A percentile compares a stretch with the other conserved stretches of the same genome.
phyloP scores from a whole-genome alignment of 2,113 vertebrate species.

The Montifringilla adamsi region DNA sequence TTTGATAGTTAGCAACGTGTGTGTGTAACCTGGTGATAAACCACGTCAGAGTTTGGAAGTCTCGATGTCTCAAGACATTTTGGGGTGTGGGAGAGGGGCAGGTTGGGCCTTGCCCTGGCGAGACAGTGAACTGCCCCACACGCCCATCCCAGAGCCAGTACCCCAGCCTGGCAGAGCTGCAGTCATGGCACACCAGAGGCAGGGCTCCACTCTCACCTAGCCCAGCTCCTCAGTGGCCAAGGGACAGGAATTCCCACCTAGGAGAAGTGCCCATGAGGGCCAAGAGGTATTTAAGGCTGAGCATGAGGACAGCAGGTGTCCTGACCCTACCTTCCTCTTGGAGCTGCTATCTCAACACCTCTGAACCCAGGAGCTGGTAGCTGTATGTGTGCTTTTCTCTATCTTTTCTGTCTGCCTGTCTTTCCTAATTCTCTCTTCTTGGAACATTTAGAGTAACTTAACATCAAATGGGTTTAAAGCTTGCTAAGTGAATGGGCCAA shows the following conservation, averaged over 20 bases:
- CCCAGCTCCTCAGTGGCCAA: background rate
- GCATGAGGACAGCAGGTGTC: background rate
- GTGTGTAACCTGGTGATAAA: background rate
- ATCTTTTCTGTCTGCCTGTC: background rate
- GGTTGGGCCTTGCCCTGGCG: background rate
- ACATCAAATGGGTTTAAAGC: rapidly evolving
- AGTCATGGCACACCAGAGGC: background rate
- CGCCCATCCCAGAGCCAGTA: background rate
- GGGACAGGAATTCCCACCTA: rapidly evolving
- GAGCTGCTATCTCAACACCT: rapidly evolving
- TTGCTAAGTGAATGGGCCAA: background rate
- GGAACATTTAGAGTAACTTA: background rate
- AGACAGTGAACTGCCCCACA: background rate
- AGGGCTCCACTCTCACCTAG: background rate
- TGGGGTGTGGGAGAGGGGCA: background rate
- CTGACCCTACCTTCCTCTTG: background rate
- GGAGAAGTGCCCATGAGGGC: background rate
- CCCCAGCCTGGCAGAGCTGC: background rate
- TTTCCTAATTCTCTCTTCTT: background rate
- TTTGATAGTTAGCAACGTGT: background rate
- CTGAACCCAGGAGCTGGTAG: background rate
- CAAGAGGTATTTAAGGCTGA: background rate
- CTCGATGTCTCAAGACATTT: background rate
- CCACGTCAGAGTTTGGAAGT: background rate
- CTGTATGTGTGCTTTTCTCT: background rate